These are phyloP conservation scores for Pristis pectinata DNA, from an alignment of 2,797 vertebrate genomes.

Conservation along the genomic window DNA sequence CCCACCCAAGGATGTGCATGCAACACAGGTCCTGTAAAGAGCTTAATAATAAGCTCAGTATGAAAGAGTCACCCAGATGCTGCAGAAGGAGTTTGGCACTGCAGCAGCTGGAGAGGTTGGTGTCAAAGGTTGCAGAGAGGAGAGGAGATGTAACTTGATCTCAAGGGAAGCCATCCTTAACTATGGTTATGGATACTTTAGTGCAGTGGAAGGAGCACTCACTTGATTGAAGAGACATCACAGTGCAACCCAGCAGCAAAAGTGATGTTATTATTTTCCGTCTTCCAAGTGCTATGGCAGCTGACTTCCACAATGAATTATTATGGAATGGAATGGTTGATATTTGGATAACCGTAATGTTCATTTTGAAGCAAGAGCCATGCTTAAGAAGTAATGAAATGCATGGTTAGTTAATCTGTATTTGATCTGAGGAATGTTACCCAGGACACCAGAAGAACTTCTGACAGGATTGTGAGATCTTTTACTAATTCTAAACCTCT, in stretches of 20 bases:
- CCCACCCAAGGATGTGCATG: not conserved
- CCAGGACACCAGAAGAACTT: not conserved
- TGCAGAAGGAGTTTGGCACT: not conserved
- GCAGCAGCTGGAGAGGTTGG: no score
- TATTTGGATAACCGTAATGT: not conserved
- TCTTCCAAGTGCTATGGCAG: not conserved
- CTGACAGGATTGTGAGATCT: not conserved
- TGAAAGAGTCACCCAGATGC: not conserved
- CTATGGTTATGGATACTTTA: not conserved
- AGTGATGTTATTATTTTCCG: not conserved
- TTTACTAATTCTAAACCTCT: not conserved
- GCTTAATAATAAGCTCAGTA: not conserved
- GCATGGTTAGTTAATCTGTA: not conserved
- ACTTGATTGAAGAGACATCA: not conserved
- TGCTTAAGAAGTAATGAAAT: not conserved
- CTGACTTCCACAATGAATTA: not conserved
- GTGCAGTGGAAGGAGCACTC: no score
- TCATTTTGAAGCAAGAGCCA: not conserved
- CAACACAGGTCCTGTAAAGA: not conserved
- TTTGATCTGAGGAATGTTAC: not conserved
- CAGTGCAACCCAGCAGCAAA: not conserved
- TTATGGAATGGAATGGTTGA: not conserved
- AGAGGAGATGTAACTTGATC: not conserved
- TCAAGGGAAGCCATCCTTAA: not conserved
- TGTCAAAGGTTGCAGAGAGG: no score